phyloP scores from a whole-genome alignment of 2,113 vertebrate species.

The Scophthalmus maximus region DNA sequence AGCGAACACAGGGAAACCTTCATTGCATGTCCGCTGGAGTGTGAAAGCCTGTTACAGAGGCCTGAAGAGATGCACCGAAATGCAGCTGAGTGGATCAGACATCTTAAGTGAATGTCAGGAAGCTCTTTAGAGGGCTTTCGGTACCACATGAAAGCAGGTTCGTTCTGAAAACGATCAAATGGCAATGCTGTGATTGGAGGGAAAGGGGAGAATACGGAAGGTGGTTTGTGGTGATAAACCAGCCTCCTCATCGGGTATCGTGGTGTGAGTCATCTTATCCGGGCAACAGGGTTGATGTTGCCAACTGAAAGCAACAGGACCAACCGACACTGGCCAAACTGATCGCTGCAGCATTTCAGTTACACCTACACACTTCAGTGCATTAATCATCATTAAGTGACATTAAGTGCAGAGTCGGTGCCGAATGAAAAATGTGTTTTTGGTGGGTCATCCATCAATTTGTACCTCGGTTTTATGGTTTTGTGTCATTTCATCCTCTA shows the following conservation, averaged over 20 bases:
- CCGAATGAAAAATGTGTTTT: not conserved
- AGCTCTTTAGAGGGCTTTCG: not conserved
- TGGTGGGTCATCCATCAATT: not conserved
- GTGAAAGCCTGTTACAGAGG: constrained; percentile 8
- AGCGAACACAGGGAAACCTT: not conserved
- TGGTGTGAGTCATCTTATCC: constrained; percentile 3
- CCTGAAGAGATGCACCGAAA: not conserved
- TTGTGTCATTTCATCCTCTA: not conserved
- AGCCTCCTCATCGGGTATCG: not conserved
- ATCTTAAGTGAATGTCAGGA: not conserved
- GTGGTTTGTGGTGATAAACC: constrained; percentile 1
- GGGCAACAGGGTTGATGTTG: not conserved
- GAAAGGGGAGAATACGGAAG: not conserved
- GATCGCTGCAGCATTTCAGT: constrained; percentile 9
- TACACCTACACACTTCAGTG: not conserved
- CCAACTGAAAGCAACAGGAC: not conserved
- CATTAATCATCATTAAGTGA: constrained; percentile 6
- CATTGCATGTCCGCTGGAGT: not conserved
- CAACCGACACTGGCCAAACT: not conserved
- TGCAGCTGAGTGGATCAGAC: not conserved
- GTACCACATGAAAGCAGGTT: not conserved
- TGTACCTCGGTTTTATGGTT: not conserved
- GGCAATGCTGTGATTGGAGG: not conserved
- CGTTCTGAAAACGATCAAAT: constrained; percentile 6
- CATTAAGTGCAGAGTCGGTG: not conserved